phyloP scores from a whole-genome alignment of 2,797 vertebrate genomes.

The Tragelaphus eurycerus region DNA sequence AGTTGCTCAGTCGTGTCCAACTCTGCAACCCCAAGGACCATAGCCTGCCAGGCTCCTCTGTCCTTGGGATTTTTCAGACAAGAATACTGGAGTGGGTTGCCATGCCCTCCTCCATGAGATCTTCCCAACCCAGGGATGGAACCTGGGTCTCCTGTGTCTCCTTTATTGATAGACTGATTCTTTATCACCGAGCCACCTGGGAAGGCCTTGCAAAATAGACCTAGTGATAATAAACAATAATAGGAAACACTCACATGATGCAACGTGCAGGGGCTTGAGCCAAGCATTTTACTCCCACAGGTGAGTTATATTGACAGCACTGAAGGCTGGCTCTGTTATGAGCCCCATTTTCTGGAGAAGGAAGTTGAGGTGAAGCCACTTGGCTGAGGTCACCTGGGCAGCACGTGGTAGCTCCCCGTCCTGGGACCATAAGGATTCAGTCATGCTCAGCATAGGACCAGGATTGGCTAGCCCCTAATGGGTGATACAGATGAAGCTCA shows the following conservation, averaged over 20 bases:
- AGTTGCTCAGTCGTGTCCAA: background rate
- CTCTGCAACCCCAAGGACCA: background rate
- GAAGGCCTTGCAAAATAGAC: background rate
- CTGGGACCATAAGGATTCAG: background rate
- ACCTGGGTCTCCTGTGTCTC: background rate
- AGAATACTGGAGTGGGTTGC: background rate
- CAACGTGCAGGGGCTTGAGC: background rate
- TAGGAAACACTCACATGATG: background rate
- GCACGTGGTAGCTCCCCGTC: background rate
- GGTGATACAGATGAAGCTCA: background rate
- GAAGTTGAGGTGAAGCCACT: background rate
- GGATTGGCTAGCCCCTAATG: background rate
- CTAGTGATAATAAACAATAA: too few species aligned
- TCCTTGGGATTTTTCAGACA: background rate
- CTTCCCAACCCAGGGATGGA: background rate
- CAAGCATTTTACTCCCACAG: background rate
- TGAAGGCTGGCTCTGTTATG: background rate
- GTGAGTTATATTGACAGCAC: background rate
- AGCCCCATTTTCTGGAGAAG: background rate
- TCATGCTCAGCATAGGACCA: background rate
- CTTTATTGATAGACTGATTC: background rate
- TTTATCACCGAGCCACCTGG: background rate
- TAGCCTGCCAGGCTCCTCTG: background rate
- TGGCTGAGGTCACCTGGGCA: background rate
- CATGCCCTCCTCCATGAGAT: background rate